phyloP scores from a whole-genome alignment of 2,113 vertebrate species.

The Etia nguti region DNA sequence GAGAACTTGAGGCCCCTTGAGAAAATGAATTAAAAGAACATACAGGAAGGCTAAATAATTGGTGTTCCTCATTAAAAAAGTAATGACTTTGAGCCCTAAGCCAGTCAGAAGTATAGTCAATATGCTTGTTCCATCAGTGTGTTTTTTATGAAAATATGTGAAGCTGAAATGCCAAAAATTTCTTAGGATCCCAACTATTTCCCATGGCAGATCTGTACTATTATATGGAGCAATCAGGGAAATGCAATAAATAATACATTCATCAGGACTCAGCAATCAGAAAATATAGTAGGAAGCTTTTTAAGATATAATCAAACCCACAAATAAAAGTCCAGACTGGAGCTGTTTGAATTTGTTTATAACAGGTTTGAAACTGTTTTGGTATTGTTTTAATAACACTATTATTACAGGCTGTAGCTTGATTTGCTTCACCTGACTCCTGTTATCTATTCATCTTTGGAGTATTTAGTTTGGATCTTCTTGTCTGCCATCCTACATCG shows the following conservation, averaged over 20 bases:
- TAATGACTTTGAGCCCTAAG: background rate
- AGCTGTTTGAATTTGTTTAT: background rate
- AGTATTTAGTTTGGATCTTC: background rate
- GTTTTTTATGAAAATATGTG: background rate
- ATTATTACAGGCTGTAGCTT: background rate
- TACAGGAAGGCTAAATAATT: background rate
- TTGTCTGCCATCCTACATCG: background rate
- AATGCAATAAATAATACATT: background rate
- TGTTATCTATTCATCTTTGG: background rate
- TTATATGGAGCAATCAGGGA: background rate
- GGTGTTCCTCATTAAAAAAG: accelerated
- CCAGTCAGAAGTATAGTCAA: background rate
- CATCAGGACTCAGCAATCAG: background rate
- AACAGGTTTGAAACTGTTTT: background rate
- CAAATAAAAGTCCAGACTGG: background rate
- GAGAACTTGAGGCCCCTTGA: background rate
- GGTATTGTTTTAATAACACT: background rate
- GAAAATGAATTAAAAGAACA: background rate
- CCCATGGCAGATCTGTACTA: background rate
- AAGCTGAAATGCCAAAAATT: conserved; percentile 17
- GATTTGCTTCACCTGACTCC: background rate
- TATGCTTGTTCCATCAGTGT: background rate
- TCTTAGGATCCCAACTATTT: background rate
- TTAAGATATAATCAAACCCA: background rate
- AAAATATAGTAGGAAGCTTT: background rate